Conservation (phyloP, 2,888 invertebrate genomes). For the Scelioninae gen. 1 region DNA sequence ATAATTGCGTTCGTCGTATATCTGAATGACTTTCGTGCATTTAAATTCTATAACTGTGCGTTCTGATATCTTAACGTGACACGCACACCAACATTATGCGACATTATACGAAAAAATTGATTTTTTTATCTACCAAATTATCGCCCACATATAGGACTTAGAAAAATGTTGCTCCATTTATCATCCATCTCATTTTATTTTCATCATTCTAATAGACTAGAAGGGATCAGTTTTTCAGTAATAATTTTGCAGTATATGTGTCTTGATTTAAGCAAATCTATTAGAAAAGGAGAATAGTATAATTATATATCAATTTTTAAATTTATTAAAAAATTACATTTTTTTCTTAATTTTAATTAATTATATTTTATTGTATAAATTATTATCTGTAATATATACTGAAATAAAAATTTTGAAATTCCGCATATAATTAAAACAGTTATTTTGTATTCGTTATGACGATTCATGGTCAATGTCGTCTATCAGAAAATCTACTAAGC, state of each 20-base stretch:
- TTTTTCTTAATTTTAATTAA: not conserved
- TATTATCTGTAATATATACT: no score
- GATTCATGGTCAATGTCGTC: slow-evolving; percentile 1
- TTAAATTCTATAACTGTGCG: slow-evolving; percentile 14
- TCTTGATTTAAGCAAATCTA: not conserved
- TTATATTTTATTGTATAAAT: no score
- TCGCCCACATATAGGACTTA: not conserved
- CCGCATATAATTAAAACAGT: no score
- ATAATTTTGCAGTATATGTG: not conserved
- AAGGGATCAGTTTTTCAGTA: not conserved
- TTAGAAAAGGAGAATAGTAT: slow-evolving; percentile 6
- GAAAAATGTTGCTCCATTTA: slow-evolving; percentile 1
- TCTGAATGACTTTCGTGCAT: slow-evolving; percentile 29
- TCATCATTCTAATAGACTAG: not conserved
- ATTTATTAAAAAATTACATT: not conserved
- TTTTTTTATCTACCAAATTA: slow-evolving; percentile 14
- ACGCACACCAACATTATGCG: slow-evolving; percentile 4
- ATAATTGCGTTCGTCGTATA: slow-evolving; percentile 39
- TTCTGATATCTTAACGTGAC: slow-evolving; percentile 3
- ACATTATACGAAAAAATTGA: not conserved
- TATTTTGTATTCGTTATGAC: no score
- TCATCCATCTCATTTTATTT: slow-evolving; percentile 3
- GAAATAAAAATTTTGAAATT: no score
- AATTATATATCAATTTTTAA: not conserved
- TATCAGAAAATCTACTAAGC: not conserved